phyloP scores from a whole-genome alignment of 2,888 invertebrate species.

The Gastracanthus pulcherrimus region DNA sequence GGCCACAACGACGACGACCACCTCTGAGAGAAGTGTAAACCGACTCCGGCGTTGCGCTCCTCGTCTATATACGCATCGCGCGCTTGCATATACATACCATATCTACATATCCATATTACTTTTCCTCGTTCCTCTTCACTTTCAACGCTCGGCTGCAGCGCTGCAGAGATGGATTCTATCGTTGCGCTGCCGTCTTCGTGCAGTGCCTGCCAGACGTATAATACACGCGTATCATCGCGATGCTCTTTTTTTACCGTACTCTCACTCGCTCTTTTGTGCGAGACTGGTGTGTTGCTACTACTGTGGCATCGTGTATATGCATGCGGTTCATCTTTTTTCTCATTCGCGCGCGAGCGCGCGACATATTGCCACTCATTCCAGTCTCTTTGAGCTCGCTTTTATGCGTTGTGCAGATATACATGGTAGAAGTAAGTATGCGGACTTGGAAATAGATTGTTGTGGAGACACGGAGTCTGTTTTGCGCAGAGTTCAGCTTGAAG shows the following conservation, averaged over 20 bases:
- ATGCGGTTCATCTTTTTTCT: too few relatives aligned
- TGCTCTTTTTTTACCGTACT: background rate
- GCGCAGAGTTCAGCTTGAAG: too few relatives aligned
- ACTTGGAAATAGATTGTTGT: too few relatives aligned
- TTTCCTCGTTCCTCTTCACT: constrained; percentile 14
- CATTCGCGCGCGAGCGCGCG: background rate
- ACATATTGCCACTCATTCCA: background rate
- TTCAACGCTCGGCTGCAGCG: background rate
- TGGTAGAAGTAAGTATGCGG: background rate
- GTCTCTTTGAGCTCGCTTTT: too few relatives aligned
- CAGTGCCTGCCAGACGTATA: background rate
- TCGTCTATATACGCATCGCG: background rate
- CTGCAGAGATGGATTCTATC: background rate
- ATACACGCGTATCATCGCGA: background rate
- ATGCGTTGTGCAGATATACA: too few relatives aligned
- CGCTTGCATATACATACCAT: background rate
- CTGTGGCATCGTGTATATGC: too few relatives aligned
- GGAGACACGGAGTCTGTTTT: too few relatives aligned
- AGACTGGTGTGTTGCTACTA: background rate
- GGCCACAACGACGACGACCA: constrained; percentile 9
- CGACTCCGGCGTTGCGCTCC: constrained; percentile 9
- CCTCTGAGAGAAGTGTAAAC: constrained; percentile 35
- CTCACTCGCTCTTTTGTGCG: background rate
- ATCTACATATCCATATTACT: background rate
- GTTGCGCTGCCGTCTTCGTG: too few relatives aligned